Evolutionary conservation across 2,888 invertebrate species (phyloP).

Genomic region (Hirtodrosophila trivittata): DNA sequence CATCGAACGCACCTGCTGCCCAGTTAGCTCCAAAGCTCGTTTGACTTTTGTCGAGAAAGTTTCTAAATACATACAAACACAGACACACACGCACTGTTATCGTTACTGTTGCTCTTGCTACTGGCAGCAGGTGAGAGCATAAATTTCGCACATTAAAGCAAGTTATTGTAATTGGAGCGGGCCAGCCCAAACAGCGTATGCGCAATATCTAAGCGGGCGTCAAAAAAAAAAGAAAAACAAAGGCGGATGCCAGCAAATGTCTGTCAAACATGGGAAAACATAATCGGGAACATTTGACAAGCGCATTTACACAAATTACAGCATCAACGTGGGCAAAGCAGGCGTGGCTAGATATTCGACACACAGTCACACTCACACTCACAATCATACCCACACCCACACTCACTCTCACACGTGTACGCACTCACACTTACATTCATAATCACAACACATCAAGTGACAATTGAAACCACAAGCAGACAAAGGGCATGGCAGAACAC

Average conservation of each 20-base stretch:
- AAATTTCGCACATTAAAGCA: conserved; percentile 58
- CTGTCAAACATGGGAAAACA: conserved; percentile 57
- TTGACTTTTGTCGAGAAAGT: conserved; percentile 60
- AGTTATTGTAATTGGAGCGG: conserved; percentile 50
- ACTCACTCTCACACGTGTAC: conserved; percentile 16
- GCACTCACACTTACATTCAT: conserved; percentile 38
- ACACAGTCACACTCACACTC: conserved; percentile 20
- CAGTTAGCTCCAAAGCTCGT: conserved; percentile 34
- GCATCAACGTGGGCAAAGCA: conserved; percentile 51
- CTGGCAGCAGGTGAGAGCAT: conserved; percentile 69
- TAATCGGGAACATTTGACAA: conserved; percentile 72
- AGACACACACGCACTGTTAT: conserved; percentile 10
- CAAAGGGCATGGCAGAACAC: conserved; percentile 64
- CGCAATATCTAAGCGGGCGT: conserved; percentile 21
- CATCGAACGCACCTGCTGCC: conserved; percentile 65
- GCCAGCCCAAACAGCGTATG: conserved; percentile 30
- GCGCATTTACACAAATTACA: conserved; percentile 72
- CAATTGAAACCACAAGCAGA: conserved; percentile 78
- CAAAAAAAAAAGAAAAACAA: not conserved
- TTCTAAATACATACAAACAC: conserved; percentile 23
- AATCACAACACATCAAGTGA: conserved; percentile 78
- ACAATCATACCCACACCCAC: conserved; percentile 11
- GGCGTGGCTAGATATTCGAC: conserved; percentile 25
- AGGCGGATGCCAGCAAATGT: conserved; percentile 19
- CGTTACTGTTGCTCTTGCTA: conserved; percentile 20